Conservation (phyloP, 1,140 invertebrate genomes). For the Camponotus vicinus region DNA sequence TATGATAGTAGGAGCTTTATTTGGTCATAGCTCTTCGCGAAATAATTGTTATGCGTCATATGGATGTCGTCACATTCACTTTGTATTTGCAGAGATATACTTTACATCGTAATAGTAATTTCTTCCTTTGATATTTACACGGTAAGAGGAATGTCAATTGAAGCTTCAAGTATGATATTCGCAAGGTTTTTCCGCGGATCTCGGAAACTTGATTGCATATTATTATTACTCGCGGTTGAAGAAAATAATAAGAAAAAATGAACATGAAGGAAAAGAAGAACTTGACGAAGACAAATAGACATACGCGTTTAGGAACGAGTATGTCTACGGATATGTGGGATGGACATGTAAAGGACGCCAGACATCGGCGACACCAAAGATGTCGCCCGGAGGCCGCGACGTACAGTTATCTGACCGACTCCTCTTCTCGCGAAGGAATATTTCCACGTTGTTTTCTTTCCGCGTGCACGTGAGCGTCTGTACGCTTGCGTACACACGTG, state of each 20-base stretch:
- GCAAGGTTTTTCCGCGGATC: neutral
- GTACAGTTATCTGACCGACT: constrained; percentile 87
- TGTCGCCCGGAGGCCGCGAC: constrained; percentile 83
- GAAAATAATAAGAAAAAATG: neutral
- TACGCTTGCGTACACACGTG: constrained; percentile 17
- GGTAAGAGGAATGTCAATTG: neutral
- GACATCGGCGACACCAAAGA: constrained; percentile 77
- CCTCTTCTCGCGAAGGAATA: constrained; percentile 77
- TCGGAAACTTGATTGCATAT: neutral
- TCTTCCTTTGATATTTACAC: constrained; percentile 1
- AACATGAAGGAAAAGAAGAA: neutral
- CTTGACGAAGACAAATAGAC: neutral
- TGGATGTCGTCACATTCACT: neutral
- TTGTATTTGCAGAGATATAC: neutral
- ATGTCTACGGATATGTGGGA: constrained; percentile 56
- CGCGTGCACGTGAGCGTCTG: constrained; percentile 68
- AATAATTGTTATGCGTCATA: constrained; percentile 60
- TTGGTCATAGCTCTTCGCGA: constrained; percentile 41
- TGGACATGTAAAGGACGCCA: constrained; percentile 66
- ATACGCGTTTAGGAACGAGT: neutral
- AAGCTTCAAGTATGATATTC: neutral
- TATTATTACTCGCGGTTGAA: neutral
- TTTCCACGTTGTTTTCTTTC: constrained; percentile 66
- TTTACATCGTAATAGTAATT: neutral
- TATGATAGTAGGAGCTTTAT: constrained; percentile 31